phyloP scores from a whole-genome alignment of 2,797 vertebrate species.

The Luscinia luscinia region DNA sequence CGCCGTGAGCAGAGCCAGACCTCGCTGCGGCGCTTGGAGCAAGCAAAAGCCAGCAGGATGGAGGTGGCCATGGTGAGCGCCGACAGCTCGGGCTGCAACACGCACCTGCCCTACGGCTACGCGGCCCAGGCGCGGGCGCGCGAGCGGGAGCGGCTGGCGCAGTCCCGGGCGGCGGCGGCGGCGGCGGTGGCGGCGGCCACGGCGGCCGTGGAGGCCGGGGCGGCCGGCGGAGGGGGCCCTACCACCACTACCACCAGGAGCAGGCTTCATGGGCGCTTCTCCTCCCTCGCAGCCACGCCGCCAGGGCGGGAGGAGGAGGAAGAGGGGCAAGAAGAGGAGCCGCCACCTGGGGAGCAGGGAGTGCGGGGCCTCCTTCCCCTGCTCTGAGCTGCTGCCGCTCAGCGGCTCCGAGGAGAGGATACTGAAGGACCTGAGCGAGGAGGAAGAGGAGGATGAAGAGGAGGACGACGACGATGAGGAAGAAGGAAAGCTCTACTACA shows the following conservation, averaged over 20 bases:
- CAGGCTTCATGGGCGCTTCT: no score
- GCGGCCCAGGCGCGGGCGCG: conserved; percentile 91
- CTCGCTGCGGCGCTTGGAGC: background rate
- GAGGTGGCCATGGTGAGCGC: conserved; percentile 99
- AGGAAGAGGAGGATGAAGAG: conserved; percentile 78
- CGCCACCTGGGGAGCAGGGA: conserved; percentile 81
- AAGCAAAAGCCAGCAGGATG: conserved; percentile 78
- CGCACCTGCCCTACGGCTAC: conserved; percentile 94
- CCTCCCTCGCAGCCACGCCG: conserved; percentile 76
- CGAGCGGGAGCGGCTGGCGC: conserved; percentile 86
- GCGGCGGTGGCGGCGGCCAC: conserved; percentile 80
- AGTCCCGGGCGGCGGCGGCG: conserved; percentile 83
- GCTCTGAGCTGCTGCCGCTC: conserved; percentile 90
- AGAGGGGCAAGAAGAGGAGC: conserved; percentile 77
- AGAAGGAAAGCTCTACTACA: conserved; percentile 82
- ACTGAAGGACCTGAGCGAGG: conserved; percentile 87
- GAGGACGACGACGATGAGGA: conserved; percentile 75
- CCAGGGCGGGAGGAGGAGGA: conserved; percentile 73
- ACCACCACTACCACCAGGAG: conserved; percentile 79
- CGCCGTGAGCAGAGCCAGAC: background rate
- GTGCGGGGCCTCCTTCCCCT: conserved; percentile 87
- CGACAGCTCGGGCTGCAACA: conserved; percentile 93
- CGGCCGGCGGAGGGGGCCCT: conserved; percentile 78
- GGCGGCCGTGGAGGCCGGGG: conserved; percentile 73
- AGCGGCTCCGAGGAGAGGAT: conserved; percentile 96